A percentile compares a stretch with the other conserved stretches of the same genome.
Conservation (phyloP, 2,797 vertebrate species). For the Pitangus sulphuratus region DNA sequence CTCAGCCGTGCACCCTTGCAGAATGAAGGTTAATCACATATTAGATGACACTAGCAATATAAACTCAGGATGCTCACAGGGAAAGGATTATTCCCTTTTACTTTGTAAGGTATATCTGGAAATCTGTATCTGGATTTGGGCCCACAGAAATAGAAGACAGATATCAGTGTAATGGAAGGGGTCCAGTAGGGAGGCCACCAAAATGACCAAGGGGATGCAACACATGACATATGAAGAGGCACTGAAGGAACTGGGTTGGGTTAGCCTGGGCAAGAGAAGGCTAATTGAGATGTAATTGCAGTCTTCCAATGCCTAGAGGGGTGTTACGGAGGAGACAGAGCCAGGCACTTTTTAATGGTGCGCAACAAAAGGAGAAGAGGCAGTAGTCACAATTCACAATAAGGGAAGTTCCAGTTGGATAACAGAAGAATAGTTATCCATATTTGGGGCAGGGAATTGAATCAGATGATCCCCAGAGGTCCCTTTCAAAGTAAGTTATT, state of each 20-base stretch:
- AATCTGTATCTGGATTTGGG: neutral
- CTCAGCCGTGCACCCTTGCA: neutral
- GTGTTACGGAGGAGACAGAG: neutral
- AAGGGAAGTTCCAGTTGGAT: neutral
- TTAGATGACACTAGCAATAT: neutral
- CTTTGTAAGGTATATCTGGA: neutral
- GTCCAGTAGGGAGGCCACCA: neutral
- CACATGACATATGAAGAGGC: neutral
- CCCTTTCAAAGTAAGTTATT: neutral
- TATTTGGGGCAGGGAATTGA: neutral
- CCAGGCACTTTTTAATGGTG: neutral
- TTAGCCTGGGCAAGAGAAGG: neutral
- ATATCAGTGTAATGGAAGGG: neutral
- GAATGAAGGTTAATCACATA: neutral
- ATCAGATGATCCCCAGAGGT: neutral
- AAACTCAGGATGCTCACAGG: neutral
- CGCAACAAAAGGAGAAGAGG: neutral
- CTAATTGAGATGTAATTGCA: neutral
- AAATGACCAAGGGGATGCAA: neutral
- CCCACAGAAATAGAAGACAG: neutral
- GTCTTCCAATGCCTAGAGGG: neutral
- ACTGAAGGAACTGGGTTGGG: neutral
- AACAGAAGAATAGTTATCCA: neutral
- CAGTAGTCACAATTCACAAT: neutral
- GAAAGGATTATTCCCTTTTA: neutral